Evolutionary conservation across 2,113 vertebrate species (phyloP), one percentile per base, ranked within the genome.

Genomic region (Myocastor coypus): DNA sequence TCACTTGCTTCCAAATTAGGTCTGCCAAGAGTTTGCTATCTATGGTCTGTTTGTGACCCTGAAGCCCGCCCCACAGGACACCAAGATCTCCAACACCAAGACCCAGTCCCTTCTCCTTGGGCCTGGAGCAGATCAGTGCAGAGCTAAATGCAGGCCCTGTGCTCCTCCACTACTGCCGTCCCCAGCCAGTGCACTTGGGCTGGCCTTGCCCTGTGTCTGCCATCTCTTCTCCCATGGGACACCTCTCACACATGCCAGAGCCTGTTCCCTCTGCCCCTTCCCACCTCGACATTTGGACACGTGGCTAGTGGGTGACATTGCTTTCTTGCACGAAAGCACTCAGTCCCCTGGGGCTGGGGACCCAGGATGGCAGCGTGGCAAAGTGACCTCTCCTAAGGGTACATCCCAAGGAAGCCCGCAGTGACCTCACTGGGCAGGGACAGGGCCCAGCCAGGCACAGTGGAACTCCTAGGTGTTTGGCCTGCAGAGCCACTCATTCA

Each of bases 401-500:
- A 83, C 19, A 57, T 69, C 93, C 93, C 55, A 12, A 66, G 81
- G 40, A 12, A 52, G 22, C 55, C 16, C 19, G 1, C 16, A 2
- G 42, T 40, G 69, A 40, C 84, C 78, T 95, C 46, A 1, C 28
- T 84, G 5, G 13, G 84, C 82, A 59, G 40, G 77, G 52, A 75
- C 71, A 42, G 10, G 22, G n/a, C n/a, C n/a, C n/a, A n/a, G 5
- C 66, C 16, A 52, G 73, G 85, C 64, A 73, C 85, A 81, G 93
- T 40, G 57, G 28, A 46, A 77, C 50, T 55, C 9, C 24, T 1
- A 52, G 92, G 94, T 83, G 52, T 78, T 97, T 97, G 80, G 73
- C 89, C 96, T 96, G 69, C 8, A 77, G 92, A 59, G 94, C 34
- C 89, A 26, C 37, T 13, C 95, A 95, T 95, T 95, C 96, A 92